Base-by-base conservation (phyloP, 2,888 invertebrate species). In the Nowickia ferox region DNA sequence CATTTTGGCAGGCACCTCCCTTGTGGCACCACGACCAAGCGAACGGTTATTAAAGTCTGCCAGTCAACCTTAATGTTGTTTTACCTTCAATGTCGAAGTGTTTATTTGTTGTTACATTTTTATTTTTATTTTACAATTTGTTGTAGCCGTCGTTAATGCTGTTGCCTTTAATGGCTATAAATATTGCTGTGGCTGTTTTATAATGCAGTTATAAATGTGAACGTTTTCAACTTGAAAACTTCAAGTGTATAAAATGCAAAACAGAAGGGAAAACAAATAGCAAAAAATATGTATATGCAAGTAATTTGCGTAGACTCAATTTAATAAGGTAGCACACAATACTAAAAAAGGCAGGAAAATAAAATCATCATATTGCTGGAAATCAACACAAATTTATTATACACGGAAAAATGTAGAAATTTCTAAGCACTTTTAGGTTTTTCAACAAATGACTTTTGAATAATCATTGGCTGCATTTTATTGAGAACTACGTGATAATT, bases 141-240 rank as follows among this genome's bases (percentile, higher is more conserved):
- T 69, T 76, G 53, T 55, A 44, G 46, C 22, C 48, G 40, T 3
- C 75, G 53, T 66, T 79, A 51, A 59, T 76, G 84, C 55, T 61
- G 68, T 57, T 71, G 65, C 40, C 44, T 48, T 48, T 76, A 65
- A 68, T 84, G 74, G 68, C 66, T 57, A 59, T 68, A 76, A 82
- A 76, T 82, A 69, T 69, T 69, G 61, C 51, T 55, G 53, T 69
- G 19, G 10, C 19, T 46, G 13, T 19, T 68, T 66, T 68, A 38
- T 77, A 72, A 80, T 80, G 80, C 84, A 80, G 76, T 84, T 84
- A 30, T 30, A 84, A 84, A 82, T 66, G 80, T 74, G 51, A 69
- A 69, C 55, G 40, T 82, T 76, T 76, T 72, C 46, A 71, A 61
- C 30, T 80, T 69, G 57, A 75, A 76, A 79, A 74, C 81, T 22